A percentile compares a stretch with the other conserved stretches of the same genome.
phyloP scores from a whole-genome alignment of 2,888 invertebrate species.

The Malachius bipustulatus region DNA sequence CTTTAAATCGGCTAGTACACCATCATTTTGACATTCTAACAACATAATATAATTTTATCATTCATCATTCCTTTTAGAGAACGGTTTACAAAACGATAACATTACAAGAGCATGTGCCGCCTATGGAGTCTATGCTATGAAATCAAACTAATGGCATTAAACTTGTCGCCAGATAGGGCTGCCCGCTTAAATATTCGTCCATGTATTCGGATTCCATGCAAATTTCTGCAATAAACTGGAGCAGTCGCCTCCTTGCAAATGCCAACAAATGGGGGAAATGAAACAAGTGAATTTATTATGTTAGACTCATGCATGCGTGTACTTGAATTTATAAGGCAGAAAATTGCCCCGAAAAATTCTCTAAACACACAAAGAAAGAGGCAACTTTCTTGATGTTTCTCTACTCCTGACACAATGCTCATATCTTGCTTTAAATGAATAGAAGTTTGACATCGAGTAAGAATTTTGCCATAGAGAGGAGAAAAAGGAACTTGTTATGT shows the following conservation, averaged over 20 bases:
- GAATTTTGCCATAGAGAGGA: too few species aligned
- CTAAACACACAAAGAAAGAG: not conserved
- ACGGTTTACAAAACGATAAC: too few species aligned
- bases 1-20: too few species aligned
- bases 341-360: conserved; percentile 20
- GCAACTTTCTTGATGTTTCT: too few species aligned
- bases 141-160: conserved; percentile 30
- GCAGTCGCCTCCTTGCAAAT: conserved; percentile 22
- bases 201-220: conserved; percentile 30
- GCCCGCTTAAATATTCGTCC: conserved; percentile 29
- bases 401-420: too few species aligned
- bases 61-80: too few species aligned
- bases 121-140: conserved; percentile 24
- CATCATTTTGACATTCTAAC: too few species aligned
- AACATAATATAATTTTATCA: too few species aligned
- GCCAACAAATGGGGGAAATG: conserved; percentile 26
- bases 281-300: conserved; percentile 28
- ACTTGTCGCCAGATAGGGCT: conserved; percentile 25
- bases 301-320: conserved; percentile 25
- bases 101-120: too few species aligned
- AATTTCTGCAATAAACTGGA: conserved; percentile 29
- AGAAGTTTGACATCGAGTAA: too few species aligned
- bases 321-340: conserved; percentile 22
- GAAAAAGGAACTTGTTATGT: too few species aligned
- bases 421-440: too few species aligned